Evolutionary conservation across 2,888 invertebrate genomes (phyloP), one percentile per base, ranked within the genome.

Genomic region (Frankliniella fusca): DNA sequence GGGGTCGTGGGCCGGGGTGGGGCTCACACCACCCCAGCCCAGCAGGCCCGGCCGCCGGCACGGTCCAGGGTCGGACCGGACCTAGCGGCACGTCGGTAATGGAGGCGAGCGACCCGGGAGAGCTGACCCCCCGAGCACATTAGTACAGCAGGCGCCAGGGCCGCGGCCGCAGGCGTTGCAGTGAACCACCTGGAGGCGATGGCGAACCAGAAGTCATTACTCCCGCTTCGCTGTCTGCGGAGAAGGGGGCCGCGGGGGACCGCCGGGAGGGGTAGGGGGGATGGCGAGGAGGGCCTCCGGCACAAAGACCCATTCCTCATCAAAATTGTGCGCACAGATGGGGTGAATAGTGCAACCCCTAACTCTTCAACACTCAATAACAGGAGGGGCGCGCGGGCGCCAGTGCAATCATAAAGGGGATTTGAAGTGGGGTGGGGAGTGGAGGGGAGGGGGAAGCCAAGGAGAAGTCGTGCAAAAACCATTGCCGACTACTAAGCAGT

Each of bases 281-380:
- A 2, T 12, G 54, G 10, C 15, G 54, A 20, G 61, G 61, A 11
- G 8, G 61, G n/a, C 7, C 18, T 20, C 54, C 12, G 27, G 23
- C 70, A 9, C 70, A 23, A 23, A 27, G 27, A 76, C 12, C 70
- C 70, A 27, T 76, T 76, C 70, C 70, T 76, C 70, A 76, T 12
- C 70, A 27, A 76, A 76, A 76, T 76, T 76, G 70, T 76, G 27
- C n/a, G 70, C 23, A 20, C 70, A 27, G 27, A 76, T 76, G 70
- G 70, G 70, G 70, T 27, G 70, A 76, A 76, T 76, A 76, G 70
- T 76, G 70, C 23, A 76, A 70, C 70, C 70, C 70, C 70, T 76
- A 76, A 76, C 70, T 76, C 70, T 76, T 76, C 70, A 76, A 76
- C 70, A 76, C 70, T 76, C 70, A 76, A 76, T 76, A 76, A 76